These are phyloP conservation scores for Stercorarius parasiticus DNA, from an alignment of 2,113 vertebrate genomes.

Conservation along the genomic window DNA sequence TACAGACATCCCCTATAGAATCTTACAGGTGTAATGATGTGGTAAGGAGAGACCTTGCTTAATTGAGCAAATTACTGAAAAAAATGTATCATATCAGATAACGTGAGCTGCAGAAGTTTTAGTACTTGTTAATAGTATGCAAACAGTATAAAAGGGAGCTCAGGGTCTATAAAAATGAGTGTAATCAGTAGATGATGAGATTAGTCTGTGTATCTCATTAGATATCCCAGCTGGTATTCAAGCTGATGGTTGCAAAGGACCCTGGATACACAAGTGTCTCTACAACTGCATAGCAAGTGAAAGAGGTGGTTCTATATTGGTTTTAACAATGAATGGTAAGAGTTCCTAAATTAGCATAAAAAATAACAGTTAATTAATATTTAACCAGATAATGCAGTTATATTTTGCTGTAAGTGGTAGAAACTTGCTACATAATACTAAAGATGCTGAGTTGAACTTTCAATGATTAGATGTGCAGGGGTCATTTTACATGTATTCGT, in stretches of 20 bases:
- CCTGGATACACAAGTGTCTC: not conserved
- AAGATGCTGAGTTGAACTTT: not conserved
- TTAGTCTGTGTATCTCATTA: not conserved
- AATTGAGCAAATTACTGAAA: not conserved
- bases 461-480: not conserved
- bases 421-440: not conserved
- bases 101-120: accelerated
- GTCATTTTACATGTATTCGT: not conserved
- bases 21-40: not conserved
- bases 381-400: not conserved
- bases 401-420: not conserved
- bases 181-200: not conserved
- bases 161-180: not conserved
- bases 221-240: not conserved
- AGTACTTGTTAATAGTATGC: not conserved
- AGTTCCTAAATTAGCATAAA: not conserved
- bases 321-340: not conserved
- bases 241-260: not conserved
- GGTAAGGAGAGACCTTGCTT: not conserved
- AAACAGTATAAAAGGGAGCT: not conserved
- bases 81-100: not conserved
- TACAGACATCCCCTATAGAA: not conserved
- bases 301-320: not conserved
- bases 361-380: not conserved
- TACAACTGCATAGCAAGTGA: not conserved